Evolutionary conservation across 2,113 vertebrate species (phyloP).

Genomic region (Euleptes europaea): DNA sequence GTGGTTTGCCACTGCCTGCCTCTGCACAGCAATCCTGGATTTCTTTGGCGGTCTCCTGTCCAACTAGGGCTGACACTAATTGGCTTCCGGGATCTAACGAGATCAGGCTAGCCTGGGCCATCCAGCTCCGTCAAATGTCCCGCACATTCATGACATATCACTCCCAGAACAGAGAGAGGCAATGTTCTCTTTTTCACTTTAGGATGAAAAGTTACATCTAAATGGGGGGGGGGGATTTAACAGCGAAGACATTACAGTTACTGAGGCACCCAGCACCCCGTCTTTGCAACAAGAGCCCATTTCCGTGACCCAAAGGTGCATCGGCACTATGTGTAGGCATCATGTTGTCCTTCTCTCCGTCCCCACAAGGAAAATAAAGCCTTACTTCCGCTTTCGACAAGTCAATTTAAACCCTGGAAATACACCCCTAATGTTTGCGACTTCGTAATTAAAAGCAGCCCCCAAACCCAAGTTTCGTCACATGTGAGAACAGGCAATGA

Average conservation of each 20-base stretch:
- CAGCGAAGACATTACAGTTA: background rate
- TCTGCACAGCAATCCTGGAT: too few relatives aligned
- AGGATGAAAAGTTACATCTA: background rate
- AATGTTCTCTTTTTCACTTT: background rate
- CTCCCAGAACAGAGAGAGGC: too few relatives aligned
- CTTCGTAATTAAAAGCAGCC: conserved; percentile 1
- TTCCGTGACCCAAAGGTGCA: background rate
- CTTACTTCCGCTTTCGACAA: background rate
- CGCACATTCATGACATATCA: too few relatives aligned
- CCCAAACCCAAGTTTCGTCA: background rate
- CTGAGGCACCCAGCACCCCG: background rate
- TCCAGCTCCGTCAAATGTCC: too few relatives aligned
- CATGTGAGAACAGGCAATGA: conserved; percentile 1
- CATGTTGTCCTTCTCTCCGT: background rate
- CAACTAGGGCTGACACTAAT: too few relatives aligned
- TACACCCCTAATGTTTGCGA: background rate
- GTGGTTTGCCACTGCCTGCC: too few relatives aligned
- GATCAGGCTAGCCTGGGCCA: too few relatives aligned
- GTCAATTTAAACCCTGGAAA: background rate
- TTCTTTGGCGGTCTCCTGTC: too few relatives aligned
- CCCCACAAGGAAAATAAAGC: background rate
- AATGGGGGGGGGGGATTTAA: background rate
- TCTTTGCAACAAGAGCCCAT: background rate
- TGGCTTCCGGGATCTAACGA: too few relatives aligned
- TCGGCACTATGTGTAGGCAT: background rate